Base-by-base conservation (phyloP, 1,140 invertebrate species). In the Diabrotica undecimpunctata region DNA sequence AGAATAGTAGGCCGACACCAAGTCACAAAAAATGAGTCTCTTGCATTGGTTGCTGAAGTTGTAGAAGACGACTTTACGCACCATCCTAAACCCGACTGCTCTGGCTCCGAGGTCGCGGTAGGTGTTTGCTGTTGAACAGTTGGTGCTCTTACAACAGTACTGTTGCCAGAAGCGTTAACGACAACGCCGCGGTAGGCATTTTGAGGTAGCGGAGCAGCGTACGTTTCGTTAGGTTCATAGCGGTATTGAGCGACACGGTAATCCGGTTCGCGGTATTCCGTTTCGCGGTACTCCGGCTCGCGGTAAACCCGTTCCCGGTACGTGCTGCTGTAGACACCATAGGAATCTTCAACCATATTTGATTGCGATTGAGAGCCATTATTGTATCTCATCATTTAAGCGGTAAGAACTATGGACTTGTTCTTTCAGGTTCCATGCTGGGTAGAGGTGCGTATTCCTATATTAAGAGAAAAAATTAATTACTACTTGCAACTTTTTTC, bases 141-240 rank as follows among this genome's bases (percentile, higher is more conserved):
- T 12, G 54, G 52, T 36, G 61, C 13, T 38, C 62, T 63, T 52
- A 82, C 75, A 0, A 82, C 81, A 63, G 75, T 79, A 0, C 76
- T 82, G 65, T 84, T 80, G 2, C 81, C 81, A 62, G 78, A 80
- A 13, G 79, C 79, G 66, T 83, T 83, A 5, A 83, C 82, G 7
- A 84, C 79, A 6, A 83, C 80, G 4, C 82, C 82, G 51, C 82
- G 81, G 64, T 82, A 83, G 0, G 75, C 78, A 54, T 62, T 82
- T 78, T 56, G 79, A 76, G 5, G 81, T 71, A 39, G 75, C 38
- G 71, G 80, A 14, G 79, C 67, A 51, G 83, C 83, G 9, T 81
- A 46, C 7, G 39, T 81, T 51, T 83, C 82, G 66, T 83, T 82
- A 50, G 83, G 83, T 61, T 82, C 82, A 8, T 80, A 77, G 10